Base-by-base conservation (phyloP, 2,797 vertebrate species). In the Philypnodon macrostomus region DNA sequence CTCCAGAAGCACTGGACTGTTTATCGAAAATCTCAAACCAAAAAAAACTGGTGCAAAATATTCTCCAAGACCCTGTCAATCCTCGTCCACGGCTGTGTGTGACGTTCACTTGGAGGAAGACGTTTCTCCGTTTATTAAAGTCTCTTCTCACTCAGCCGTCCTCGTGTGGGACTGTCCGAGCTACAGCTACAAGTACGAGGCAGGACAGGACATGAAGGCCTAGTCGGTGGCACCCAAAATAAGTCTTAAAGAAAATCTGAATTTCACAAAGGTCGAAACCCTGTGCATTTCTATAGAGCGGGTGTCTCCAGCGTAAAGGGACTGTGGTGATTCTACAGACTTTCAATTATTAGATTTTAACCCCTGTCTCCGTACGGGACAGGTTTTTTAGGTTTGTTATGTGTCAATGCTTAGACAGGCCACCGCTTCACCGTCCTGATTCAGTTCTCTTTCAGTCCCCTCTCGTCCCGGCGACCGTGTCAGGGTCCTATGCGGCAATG, bases 241-340 rank as follows among this genome's bases (percentile, higher is more conserved):
- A 74, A 64, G 50, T 66, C 21, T 53, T 73, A 56, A 56, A 48
- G 51, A 56, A 64, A 72, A 58, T 67, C 62, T 13, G 33, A 71
- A 67, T 37, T 40, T 60, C 54, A 33, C 47, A 72, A 60, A 60
- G 69, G 59, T n/a, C 61, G 47, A 53, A 33, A 45, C 19, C 7
- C 54, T 67, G 71, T n/a, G 71, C 70, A 53, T 72, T 58, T 71
- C 49, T 77, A 60, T 57, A 78, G 68, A 75, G 70, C 63, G 58
- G 57, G 50, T 60, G 71, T 81, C 84, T 88, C 85, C 84, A 83
- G 87, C 83, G 84, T 87, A 87, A 87, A 86, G 83, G 84, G 82
- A 85, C 81, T 66, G 75, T 84, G 75, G 82, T 84, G 77, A 77
- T 70, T 71, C 77, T 81, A 85, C 79, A 88, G 85, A 83, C 80